A percentile compares a stretch with the other conserved stretches of the same genome.
phyloP scores from a whole-genome alignment of 2,113 vertebrate species.

The Pygoscelis antarcticus region DNA sequence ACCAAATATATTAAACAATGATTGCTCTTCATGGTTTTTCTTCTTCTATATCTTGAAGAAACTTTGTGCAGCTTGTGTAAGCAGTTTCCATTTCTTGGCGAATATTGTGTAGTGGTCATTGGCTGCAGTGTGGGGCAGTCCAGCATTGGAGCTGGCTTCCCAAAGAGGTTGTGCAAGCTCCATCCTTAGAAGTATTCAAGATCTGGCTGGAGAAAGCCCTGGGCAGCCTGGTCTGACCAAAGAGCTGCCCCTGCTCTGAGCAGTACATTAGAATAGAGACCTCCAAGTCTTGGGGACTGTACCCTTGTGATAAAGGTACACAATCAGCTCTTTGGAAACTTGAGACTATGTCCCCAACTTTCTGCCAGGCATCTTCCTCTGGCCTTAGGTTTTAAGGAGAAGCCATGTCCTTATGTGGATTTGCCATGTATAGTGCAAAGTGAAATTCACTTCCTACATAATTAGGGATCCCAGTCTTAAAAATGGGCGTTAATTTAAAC shows the following conservation, averaged over 20 bases:
- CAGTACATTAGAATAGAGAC: neutral
- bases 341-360: neutral
- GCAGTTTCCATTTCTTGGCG: neutral
- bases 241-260: neutral
- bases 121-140: neutral
- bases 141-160: neutral
- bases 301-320: neutral
- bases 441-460: neutral
- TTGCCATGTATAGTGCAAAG: neutral
- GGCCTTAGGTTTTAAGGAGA: neutral
- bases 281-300: neutral
- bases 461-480: neutral
- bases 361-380: neutral
- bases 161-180: neutral
- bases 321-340: neutral
- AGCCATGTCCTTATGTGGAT: neutral
- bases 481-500: neutral
- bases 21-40: neutral
- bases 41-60: neutral
- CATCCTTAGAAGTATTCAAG: neutral
- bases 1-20: neutral
- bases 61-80: neutral
- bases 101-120: accelerated
- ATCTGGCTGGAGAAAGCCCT: neutral
- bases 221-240: neutral